Evolutionary conservation across 2,797 vertebrate species (phyloP).

Genomic region (Cuculus canorus): DNA sequence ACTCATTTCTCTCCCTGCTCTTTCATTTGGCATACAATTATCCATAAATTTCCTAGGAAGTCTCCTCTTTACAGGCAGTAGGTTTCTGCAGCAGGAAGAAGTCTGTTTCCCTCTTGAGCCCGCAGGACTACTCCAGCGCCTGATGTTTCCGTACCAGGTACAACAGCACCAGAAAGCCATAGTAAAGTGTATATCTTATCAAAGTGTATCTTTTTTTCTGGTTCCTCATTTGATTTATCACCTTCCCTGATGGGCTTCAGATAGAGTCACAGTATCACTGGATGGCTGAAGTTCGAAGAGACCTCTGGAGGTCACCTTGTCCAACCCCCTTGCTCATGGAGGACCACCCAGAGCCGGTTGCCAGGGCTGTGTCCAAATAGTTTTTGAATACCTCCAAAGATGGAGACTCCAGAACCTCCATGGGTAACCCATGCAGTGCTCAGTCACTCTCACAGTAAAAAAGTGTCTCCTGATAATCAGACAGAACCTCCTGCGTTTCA

Average conservation of each 20-base stretch:
- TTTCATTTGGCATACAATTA: not conserved
- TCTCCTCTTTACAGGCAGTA: not conserved
- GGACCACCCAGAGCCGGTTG: not conserved
- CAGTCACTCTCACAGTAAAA: not conserved
- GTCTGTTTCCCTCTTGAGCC: not conserved
- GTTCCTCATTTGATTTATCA: not conserved
- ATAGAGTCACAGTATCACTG: not conserved
- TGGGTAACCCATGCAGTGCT: not conserved
- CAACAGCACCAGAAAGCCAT: not conserved
- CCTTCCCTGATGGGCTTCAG: not conserved
- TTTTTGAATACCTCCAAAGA: not conserved
- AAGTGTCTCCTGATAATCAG: not conserved
- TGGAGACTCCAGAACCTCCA: not conserved
- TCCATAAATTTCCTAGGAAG: not conserved
- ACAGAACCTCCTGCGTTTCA: not conserved
- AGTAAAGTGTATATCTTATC: not conserved
- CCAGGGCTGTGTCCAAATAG: accelerated
- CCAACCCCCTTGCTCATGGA: not conserved
- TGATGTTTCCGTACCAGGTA: not conserved
- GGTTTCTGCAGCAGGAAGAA: not conserved
- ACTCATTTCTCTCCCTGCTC: not conserved
- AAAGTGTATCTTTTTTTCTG: not conserved
- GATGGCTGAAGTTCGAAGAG: not conserved
- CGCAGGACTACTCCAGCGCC: not conserved
- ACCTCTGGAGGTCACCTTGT: not conserved